Evolutionary conservation across 2,113 vertebrate genomes (phyloP), one percentile per base, ranked within the genome.

Genomic region (Tragelaphus strepsiceros): DNA sequence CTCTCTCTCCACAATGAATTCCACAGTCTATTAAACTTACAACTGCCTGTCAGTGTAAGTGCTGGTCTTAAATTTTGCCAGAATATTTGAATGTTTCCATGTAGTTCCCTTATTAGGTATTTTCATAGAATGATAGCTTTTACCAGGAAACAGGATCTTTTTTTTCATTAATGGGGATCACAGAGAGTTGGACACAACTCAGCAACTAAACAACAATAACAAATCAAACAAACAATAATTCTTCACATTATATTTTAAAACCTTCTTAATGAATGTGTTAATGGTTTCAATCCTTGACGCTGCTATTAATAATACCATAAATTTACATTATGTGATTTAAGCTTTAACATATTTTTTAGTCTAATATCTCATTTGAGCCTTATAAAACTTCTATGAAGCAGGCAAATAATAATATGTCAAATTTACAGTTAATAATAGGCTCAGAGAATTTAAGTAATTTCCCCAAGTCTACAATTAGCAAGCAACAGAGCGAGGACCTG

Each of bases 311-410:
- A 91, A 77, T 80, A 96, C 4, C 15, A 28, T 86, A 94, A 51
- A 78, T 61, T 94, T 94, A 8, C 51, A 32, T 58, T 51, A 53
- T 49, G 9, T 59, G 53, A 61, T 92, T 92, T 95, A 88, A 87
- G 54, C 14, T 43, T 86, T 86, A 81, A 95, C 80, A 14, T 67
- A 97, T 78, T 92, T 97, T 93, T 43, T 93, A 92, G 91, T 81
- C 28, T 9, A 28, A 53, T 74, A 67, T 88, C 39, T 96, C 83
- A 92, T 35, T 84, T 85, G 71, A 85, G 71, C 39, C n/a, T 94
- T 92, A 56, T 5, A 91, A 43, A 62, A 91, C 88, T 46, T 19
- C 43, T 81, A 54, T 61, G 39, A 90, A 77, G 14, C 62, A 77
- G 46, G 53, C 2, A 93, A 89, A 89, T 89, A 84, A 67, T 91